Conservation (phyloP, 2,888 invertebrate species). For the Drosophila paucipuncta region DNA sequence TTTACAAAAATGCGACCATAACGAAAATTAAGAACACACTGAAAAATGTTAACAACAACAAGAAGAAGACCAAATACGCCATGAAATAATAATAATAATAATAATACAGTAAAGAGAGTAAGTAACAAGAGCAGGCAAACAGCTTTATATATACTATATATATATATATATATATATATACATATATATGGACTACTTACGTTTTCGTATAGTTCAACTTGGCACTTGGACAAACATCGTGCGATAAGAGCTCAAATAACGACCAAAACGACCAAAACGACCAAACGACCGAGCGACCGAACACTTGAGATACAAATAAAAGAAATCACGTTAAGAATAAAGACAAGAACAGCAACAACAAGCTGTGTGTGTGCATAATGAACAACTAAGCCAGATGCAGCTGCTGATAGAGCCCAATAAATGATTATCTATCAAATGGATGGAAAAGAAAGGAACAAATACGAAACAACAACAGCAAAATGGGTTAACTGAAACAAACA, state of each 20-base stretch:
- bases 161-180: neutral
- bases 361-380: constrained; percentile 10
- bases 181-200: constrained; percentile 44
- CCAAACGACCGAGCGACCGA: constrained; percentile 31
- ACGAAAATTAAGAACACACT: constrained; percentile 53
- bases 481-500: constrained; percentile 1
- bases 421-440: constrained; percentile 63
- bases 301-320: constrained; percentile 74
- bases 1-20: constrained; percentile 68
- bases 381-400: constrained; percentile 62
- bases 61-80: constrained; percentile 1
- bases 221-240: constrained; percentile 76
- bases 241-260: constrained; percentile 67
- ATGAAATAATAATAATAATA: constrained; percentile 30
- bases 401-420: constrained; percentile 50
- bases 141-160: constrained; percentile 29
- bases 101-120: constrained; percentile 13
- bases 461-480: constrained; percentile 1
- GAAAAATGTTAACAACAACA: constrained; percentile 28
- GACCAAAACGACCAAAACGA: constrained; percentile 39
- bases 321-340: constrained; percentile 70
- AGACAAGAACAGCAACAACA: constrained; percentile 14
- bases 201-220: constrained; percentile 69
- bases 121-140: constrained; percentile 41
- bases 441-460: constrained; percentile 26